phyloP scores from a whole-genome alignment of 2,797 vertebrate genomes.

The Phrynocephalus vlangalii region DNA sequence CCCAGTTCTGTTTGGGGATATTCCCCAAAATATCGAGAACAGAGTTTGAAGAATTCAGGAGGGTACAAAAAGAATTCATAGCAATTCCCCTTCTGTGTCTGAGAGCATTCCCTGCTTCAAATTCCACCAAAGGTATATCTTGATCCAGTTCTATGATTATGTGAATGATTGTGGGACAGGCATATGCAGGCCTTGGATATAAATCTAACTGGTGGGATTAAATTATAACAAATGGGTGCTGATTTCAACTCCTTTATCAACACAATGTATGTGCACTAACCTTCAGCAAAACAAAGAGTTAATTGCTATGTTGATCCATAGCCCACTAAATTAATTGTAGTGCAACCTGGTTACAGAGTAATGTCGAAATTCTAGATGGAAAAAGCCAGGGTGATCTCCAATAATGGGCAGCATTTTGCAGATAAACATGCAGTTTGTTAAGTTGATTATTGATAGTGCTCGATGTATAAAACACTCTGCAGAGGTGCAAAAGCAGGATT shows the following conservation, averaged over 20 bases:
- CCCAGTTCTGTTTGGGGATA: too few relatives aligned
- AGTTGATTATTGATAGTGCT: slow-evolving; percentile 74
- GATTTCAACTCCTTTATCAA: neutral
- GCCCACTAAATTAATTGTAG: slow-evolving; percentile 3
- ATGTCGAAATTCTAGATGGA: slow-evolving; percentile 69
- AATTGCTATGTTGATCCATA: slow-evolving; percentile 48
- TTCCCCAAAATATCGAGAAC: too few relatives aligned
- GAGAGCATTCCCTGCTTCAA: neutral
- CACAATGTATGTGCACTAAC: neutral
- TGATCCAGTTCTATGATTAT: neutral
- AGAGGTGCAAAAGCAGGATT: slow-evolving; percentile 59
- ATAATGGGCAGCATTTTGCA: slow-evolving; percentile 64
- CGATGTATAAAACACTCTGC: slow-evolving; percentile 75
- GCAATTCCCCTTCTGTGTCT: neutral
- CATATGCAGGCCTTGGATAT: neutral
- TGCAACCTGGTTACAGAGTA: slow-evolving; percentile 75
- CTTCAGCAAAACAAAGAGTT: slow-evolving; percentile 27
- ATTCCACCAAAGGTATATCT: neutral
- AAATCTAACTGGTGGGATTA: neutral
- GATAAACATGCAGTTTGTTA: slow-evolving; percentile 77
- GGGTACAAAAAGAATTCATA: too few relatives aligned
- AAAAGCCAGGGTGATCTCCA: slow-evolving; percentile 50
- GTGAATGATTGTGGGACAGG: neutral
- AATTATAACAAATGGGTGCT: neutral
- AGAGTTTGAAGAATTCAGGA: too few relatives aligned